Percentiles rank a stretch among this genome's conserved stretches.
Evolutionary conservation across 1,140 invertebrate genomes (phyloP).

Genomic region (Thaumetopoea pityocampa): DNA sequence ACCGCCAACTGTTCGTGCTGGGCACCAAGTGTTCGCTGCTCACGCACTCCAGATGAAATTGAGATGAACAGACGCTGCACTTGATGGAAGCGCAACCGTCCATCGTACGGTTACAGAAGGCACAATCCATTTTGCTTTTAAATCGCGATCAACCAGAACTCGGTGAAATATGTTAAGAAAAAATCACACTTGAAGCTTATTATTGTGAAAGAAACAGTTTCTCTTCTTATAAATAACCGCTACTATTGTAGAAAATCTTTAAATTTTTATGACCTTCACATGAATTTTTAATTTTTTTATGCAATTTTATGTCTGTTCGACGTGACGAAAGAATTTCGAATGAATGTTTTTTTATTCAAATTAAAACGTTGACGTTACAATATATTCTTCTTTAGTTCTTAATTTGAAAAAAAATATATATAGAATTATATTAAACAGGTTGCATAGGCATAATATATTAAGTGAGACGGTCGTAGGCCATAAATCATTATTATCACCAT

Average conservation of each 20-base stretch:
- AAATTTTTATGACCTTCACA: slow-evolving; percentile 7
- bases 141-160: not conserved
- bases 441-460: no score
- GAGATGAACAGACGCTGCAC: slow-evolving; percentile 46
- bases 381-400: slow-evolving; percentile 11
- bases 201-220: no score
- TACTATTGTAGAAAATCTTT: no score
- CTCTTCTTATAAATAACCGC: no score
- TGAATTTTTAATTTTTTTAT: slow-evolving; percentile 28
- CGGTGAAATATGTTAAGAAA: no score
- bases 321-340: slow-evolving; percentile 18
- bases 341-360: no score
- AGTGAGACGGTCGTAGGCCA: no score
- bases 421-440: no score
- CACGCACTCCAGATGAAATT: slow-evolving; percentile 53
- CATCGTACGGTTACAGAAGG: slow-evolving; percentile 42
- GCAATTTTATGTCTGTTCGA: slow-evolving; percentile 25
- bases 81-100: slow-evolving; percentile 49
- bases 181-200: no score
- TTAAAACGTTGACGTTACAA: no score
- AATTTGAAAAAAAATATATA: no score
- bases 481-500: no score
- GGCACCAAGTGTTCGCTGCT: slow-evolving; percentile 41
- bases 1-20: slow-evolving; percentile 43
- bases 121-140: slow-evolving; percentile 39